Percentiles rank a stretch among this genome's conserved stretches.
phyloP scores from a whole-genome alignment of 2,113 vertebrate species.

The Phainopepla nitens region DNA sequence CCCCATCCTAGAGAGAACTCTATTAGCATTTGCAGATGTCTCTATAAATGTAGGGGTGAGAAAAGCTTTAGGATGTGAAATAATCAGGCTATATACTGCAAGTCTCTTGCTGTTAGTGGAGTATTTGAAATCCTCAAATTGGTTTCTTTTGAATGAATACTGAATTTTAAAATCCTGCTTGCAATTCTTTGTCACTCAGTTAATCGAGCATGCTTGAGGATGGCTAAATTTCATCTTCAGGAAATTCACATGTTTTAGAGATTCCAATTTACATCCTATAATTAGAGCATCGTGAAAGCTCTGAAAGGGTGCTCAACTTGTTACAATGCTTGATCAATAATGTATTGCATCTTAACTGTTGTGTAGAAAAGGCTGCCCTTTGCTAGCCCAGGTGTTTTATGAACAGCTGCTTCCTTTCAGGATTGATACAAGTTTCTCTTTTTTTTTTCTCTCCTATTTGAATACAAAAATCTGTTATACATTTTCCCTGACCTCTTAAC shows the following conservation, averaged over 20 bases:
- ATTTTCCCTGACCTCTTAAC: slow-evolving; percentile 11
- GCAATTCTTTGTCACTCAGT: slow-evolving; percentile 34
- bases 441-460: neutral
- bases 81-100: slow-evolving; percentile 44
- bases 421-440: neutral
- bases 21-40: slow-evolving; percentile 68
- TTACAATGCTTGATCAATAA: slow-evolving; percentile 40
- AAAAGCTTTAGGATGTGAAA: slow-evolving; percentile 57
- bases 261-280: slow-evolving; percentile 25
- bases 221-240: slow-evolving; percentile 23
- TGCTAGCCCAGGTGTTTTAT: neutral
- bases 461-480: neutral
- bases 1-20: slow-evolving; percentile 55
- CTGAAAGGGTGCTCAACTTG: neutral
- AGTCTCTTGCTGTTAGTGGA: slow-evolving; percentile 38
- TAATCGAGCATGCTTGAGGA: slow-evolving; percentile 21
- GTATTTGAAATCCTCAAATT: slow-evolving; percentile 50
- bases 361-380: neutral
- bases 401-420: neutral
- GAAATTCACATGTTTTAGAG: slow-evolving; percentile 20
- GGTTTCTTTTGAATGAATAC: slow-evolving; percentile 35
- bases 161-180: slow-evolving; percentile 40
- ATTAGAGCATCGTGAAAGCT: neutral
- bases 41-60: slow-evolving; percentile 44
- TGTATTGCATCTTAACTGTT: neutral